Evolutionary conservation across 2,113 vertebrate species (phyloP).

Genomic region (Echinops telfairi): DNA sequence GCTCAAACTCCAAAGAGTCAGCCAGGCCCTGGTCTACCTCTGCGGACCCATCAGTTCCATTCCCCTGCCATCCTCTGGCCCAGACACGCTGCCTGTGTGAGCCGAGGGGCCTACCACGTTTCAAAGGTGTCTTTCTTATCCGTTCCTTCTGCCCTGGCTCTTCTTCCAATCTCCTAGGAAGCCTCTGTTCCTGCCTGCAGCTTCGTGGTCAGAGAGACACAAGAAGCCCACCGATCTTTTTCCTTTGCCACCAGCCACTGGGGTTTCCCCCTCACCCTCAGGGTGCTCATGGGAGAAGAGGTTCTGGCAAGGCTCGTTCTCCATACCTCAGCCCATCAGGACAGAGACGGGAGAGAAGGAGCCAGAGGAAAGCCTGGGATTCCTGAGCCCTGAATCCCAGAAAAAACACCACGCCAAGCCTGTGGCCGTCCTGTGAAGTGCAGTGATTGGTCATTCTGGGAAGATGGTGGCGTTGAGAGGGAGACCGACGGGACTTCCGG

Average conservation of each 20-base stretch:
- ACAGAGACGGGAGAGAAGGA: background rate
- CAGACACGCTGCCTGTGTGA: background rate
- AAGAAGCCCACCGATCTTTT: conserved; percentile 18
- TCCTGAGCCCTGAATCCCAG: conserved; percentile 17
- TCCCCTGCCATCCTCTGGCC: background rate
- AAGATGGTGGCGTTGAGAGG: conserved; percentile 17
- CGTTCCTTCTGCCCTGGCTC: background rate
- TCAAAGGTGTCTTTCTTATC: background rate
- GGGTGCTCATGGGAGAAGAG: background rate
- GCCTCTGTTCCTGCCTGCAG: conserved; percentile 1
- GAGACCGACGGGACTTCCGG: background rate
- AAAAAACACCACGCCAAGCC: conserved; percentile 67
- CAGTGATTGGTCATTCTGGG: conserved; percentile 52
- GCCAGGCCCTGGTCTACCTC: background rate
- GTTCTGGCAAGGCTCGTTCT: conserved; percentile 31
- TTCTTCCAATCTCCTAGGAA: conserved; percentile 25
- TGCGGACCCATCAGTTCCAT: too few relatives aligned
- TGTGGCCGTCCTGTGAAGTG: conserved; percentile 38
- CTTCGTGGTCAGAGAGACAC: background rate
- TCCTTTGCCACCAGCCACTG: conserved; percentile 54
- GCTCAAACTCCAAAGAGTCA: background rate
- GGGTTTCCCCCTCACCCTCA: background rate
- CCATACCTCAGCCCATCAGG: background rate
- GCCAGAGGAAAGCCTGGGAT: conserved; percentile 10
- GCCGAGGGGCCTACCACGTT: background rate